Evolutionary conservation across 2,113 vertebrate genomes (phyloP), one percentile per base, ranked within the genome.

Genomic region (Lycaon pictus): DNA sequence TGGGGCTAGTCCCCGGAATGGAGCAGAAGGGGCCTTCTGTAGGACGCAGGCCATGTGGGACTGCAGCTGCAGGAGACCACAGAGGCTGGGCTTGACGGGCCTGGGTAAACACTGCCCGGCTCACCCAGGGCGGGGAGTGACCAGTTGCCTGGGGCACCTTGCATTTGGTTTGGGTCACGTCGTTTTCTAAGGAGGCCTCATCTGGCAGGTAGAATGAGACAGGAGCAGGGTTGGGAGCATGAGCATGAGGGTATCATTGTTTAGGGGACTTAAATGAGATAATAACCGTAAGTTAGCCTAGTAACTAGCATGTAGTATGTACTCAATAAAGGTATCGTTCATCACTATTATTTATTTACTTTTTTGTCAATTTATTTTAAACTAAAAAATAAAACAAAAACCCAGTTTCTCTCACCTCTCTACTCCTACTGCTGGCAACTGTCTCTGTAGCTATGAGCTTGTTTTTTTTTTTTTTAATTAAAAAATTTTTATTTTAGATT

Each of bases 201-300:
- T 53, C 12, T 55, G 35, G 32, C 13, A 65, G 32, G 37, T 53
- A 60, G 80, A 88, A 17, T 82, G 43, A 86, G 43, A 43, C 51
- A 62, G 92, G 63, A 72, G 5, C 48, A 67, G n/a, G 3, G 7
- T 7, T 74, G 17, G 67, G 62, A 86, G 23, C 25, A 22, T 11
- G 35, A 62, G 12, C 17, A 11, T 20, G 15, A 84, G 37, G 69
- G 20, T 37, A 7, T 0, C 6, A 4, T n/a, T 77, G 27, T 63
- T 95, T 74, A 87, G 27, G 56, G 56, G 82, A 77, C 69, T 80
- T 89, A 67, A 67, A 74, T 53, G 74, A 90, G 79, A 23, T 74
- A n/a, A 51, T 63, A 72, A 13, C 17, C 22, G 0, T 55, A 37
- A 37, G 12, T 35, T 43, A 83, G 53, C 51, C 51, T 19, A 11